These are phyloP conservation scores for Ormia ochracea DNA, from an alignment of 2,888 invertebrate genomes.

Conservation along the genomic window DNA sequence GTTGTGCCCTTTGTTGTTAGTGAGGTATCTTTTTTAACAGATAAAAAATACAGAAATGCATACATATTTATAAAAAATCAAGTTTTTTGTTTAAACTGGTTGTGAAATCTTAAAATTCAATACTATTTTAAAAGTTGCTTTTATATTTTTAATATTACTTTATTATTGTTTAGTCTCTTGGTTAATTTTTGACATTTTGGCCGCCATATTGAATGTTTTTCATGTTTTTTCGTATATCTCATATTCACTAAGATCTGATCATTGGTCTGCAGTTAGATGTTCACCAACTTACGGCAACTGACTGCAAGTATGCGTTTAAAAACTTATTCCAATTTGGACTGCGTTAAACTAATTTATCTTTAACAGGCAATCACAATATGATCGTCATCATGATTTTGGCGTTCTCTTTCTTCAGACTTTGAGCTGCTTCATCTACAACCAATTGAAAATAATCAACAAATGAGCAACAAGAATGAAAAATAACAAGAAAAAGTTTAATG, in stretches of 20 bases:
- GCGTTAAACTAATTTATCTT: slow-evolving; percentile 62
- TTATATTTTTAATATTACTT: slow-evolving; percentile 51
- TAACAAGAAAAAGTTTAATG: slow-evolving; percentile 39
- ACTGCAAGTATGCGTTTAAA: neutral
- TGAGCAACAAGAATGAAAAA: neutral
- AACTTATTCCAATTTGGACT: slow-evolving; percentile 19
- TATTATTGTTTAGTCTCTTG: slow-evolving; percentile 47
- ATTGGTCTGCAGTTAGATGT: slow-evolving; percentile 22
- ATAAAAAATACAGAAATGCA: slow-evolving; percentile 8
- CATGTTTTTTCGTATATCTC: slow-evolving; percentile 11
- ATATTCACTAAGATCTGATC: slow-evolving; percentile 27
- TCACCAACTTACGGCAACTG: slow-evolving; percentile 17
- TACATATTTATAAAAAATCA: slow-evolving; percentile 63
- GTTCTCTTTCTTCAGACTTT: slow-evolving; percentile 3
- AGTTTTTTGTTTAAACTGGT: slow-evolving; percentile 70
- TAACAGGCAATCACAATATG: slow-evolving; percentile 63
- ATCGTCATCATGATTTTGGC: slow-evolving; percentile 57
- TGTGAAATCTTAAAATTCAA: slow-evolving; percentile 60
- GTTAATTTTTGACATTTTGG: slow-evolving; percentile 66
- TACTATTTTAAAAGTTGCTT: slow-evolving; percentile 56
- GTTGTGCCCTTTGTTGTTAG: slow-evolving; percentile 47
- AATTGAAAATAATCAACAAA: slow-evolving; percentile 2
- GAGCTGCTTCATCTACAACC: slow-evolving; percentile 22
- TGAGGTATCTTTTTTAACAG: slow-evolving; percentile 68
- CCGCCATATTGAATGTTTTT: slow-evolving; percentile 74